Conservation (phyloP, 2,888 invertebrate genomes). For the Acronicta psi region DNA sequence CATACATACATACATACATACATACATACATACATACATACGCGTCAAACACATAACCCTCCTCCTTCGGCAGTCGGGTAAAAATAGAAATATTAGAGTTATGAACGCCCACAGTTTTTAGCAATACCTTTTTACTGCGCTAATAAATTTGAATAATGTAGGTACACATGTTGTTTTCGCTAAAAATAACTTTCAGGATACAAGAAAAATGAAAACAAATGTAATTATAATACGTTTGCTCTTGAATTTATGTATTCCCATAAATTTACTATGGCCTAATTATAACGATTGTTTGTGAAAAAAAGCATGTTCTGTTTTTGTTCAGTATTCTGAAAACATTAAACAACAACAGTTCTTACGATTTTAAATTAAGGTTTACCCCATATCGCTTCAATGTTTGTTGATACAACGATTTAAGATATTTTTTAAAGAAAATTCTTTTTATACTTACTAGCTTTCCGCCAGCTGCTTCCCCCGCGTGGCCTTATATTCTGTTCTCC, state of each 20-base stretch:
- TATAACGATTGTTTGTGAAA: conserved; percentile 13
- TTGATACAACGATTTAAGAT: too few species aligned
- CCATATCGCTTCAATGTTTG: too few species aligned
- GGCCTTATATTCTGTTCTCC: too few species aligned
- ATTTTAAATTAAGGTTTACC: conserved; percentile 4
- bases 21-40: too few species aligned
- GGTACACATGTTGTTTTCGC: background rate
- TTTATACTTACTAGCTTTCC: too few species aligned
- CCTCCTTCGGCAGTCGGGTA: too few species aligned
- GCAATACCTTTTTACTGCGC: conserved; percentile 2
- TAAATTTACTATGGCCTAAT: conserved; percentile 8
- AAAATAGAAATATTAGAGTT: background rate
- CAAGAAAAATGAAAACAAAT: background rate
- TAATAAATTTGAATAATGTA: conserved; percentile 4
- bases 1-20: too few species aligned
- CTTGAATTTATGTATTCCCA: conserved; percentile 3
- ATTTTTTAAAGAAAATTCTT: too few species aligned
- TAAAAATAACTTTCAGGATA: background rate
- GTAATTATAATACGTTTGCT: conserved; percentile 1
- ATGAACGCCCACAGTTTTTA: background rate
- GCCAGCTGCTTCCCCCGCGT: too few species aligned
- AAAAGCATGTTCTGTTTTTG: conserved; percentile 32
- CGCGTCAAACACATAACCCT: too few species aligned
- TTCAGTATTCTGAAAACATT: conserved; percentile 26
- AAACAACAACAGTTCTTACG: conserved; percentile 5